Base-by-base conservation (phyloP, 2,888 invertebrate genomes). In the Mythimna loreyi region DNA sequence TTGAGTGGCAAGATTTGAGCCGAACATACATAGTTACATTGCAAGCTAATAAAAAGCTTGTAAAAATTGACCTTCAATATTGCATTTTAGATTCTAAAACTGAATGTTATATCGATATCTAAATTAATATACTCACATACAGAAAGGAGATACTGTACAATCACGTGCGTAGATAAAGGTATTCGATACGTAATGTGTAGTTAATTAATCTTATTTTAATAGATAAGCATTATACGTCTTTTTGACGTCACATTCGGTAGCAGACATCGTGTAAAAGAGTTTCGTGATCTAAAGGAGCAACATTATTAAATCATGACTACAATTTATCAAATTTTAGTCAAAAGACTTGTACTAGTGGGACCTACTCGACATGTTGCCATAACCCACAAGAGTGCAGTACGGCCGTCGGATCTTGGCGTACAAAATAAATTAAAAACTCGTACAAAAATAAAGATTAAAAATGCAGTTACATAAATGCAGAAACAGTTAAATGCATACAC, bases 201-300 rank as follows among this genome's bases (percentile, higher is more conserved):
- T 8, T 53, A 36, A 45, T 53, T 45, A 45, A 45, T 36, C 21
- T 36, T 21, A 8, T 65, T 53, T 25, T 25, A 65, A 67, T 25
- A 36, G 52, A 67, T 25, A 67, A 67, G 65, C 45, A 52, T 13
- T 25, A 45, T 25, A 45, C 33, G 45, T 52, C 21, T 65, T 21
- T 33, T 8, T 43, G 66, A 67, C 65, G 43, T 28, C n/a, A 43
- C 16, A 13, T 1, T 43, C n/a, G 0, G n/a, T 30, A 8, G 40
- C 16, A 19, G 36, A 16, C 21, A 23, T 65, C 43, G 23, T 45
- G 30, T 43, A 13, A 23, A 52, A 16, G 23, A 43, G 30, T 16
- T 64, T 21, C n/a, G 6, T 16, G n/a, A 47, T 36, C 25, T 9
- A 5, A 13, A 40, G 9, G 4, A 25, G 1, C 11, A 7, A 4